Conservation (phyloP, 2,797 vertebrate species). For the Pangasius mekongensis region DNA sequence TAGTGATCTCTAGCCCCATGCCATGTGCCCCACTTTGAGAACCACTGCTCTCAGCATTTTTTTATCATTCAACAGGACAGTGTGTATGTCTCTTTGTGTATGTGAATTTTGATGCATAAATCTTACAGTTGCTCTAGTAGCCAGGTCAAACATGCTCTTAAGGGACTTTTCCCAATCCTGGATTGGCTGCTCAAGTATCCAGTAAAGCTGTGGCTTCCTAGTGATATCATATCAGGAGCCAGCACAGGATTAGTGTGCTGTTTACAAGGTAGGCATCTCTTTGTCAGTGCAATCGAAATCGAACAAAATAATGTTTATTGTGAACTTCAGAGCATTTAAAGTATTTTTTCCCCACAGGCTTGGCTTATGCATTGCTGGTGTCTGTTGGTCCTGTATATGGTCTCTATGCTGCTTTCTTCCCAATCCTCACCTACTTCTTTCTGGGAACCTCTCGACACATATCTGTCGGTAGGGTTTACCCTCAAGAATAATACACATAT, state of each 20-base stretch:
- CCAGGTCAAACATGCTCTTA: conserved; percentile 69
- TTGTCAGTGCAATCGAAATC: background rate
- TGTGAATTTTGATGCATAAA: conserved; percentile 4
- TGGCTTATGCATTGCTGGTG: conserved; percentile 83
- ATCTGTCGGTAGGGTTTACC: conserved; percentile 79
- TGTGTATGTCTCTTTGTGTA: background rate
- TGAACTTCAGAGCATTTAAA: background rate
- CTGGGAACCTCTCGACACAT: conserved; percentile 87
- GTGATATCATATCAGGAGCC: conserved; percentile 82
- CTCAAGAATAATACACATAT: background rate
- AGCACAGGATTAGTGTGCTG: conserved; percentile 85
- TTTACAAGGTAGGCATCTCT: conserved; percentile 78
- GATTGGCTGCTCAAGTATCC: conserved; percentile 83
- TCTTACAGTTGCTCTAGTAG: conserved; percentile 76
- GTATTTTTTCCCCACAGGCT: conserved; percentile 68
- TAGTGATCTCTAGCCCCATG: background rate
- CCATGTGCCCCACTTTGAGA: background rate
- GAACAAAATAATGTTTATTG: background rate
- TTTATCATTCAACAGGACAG: background rate
- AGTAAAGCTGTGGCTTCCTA: conserved; percentile 79
- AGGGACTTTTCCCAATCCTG: conserved; percentile 75
- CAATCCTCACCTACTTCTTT: conserved; percentile 85
- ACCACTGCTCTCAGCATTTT: background rate
- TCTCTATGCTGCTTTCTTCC: conserved; percentile 87
- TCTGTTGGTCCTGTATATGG: conserved; percentile 82